These are phyloP conservation scores for Reinhardtius hippoglossoides DNA, from an alignment of 2,113 vertebrate species.

Conservation along the genomic window DNA sequence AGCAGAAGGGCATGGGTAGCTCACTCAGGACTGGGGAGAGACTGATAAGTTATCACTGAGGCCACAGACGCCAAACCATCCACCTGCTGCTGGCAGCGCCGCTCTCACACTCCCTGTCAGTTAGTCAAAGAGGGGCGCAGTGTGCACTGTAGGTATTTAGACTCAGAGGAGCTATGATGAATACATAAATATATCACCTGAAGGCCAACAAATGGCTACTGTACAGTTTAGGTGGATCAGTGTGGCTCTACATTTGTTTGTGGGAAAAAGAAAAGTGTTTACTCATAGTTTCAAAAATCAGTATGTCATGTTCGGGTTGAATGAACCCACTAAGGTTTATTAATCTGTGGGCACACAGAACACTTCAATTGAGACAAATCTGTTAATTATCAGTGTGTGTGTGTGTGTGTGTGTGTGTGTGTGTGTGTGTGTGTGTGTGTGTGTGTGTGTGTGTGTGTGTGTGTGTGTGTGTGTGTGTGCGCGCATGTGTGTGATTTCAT, in stretches of 20 bases:
- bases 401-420: too few relatives aligned
- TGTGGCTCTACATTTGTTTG: neutral
- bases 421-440: neutral
- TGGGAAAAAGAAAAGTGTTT: too few relatives aligned
- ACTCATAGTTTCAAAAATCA: constrained; percentile 7
- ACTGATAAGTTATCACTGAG: constrained; percentile 80
- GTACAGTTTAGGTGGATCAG: neutral
- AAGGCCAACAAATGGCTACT: neutral
- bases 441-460: neutral
- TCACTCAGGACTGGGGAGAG: constrained; percentile 49
- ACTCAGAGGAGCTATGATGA: neutral
- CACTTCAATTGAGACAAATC: constrained; percentile 5
- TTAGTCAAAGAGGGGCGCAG: constrained; percentile 44
- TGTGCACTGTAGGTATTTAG: neutral
- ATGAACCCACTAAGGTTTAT: constrained; percentile 14
- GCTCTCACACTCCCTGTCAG: constrained; percentile 65
- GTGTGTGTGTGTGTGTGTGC: too few relatives aligned
- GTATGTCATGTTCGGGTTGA: neutral
- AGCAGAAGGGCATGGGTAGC: constrained; percentile 58
- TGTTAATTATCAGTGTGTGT: constrained; percentile 6
- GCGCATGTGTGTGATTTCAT: neutral
- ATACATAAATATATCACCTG: constrained; percentile 22
- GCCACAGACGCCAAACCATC: constrained; percentile 67
- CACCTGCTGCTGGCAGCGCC: constrained; percentile 66
- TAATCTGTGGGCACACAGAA: neutral